These are phyloP conservation scores for Pollenia angustigena DNA, from an alignment of 2,888 invertebrate species.

Conservation along the genomic window DNA sequence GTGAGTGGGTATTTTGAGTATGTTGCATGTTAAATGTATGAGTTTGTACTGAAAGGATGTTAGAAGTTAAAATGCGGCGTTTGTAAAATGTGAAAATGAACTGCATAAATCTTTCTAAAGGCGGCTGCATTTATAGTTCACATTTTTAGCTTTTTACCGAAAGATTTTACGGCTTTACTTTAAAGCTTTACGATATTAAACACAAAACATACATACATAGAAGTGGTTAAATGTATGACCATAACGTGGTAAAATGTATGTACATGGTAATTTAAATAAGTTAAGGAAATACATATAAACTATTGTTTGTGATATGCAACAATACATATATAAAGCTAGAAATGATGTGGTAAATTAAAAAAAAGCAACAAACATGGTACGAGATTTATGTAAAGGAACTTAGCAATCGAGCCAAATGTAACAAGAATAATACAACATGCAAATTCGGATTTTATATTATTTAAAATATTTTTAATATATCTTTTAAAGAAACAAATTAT, in stretches of 20 bases:
- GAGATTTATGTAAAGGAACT: constrained; percentile 10
- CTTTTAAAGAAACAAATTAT: neutral
- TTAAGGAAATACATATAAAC: constrained; percentile 6
- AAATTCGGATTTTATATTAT: neutral
- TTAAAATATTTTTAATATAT: neutral
- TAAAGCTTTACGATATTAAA: constrained; percentile 60
- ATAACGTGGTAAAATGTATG: neutral
- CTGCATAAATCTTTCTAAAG: constrained; percentile 82
- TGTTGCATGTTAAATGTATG: constrained; percentile 23
- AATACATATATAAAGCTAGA: constrained; percentile 6
- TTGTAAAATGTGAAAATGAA: constrained; percentile 82
- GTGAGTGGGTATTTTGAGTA: constrained; percentile 3
- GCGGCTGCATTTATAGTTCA: constrained; percentile 76
- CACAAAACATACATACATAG: neutral
- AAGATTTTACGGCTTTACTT: constrained; percentile 61
- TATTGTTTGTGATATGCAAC: constrained; percentile 21
- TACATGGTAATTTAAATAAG: neutral
- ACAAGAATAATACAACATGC: neutral
- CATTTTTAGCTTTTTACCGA: constrained; percentile 62
- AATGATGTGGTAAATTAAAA: constrained; percentile 15
- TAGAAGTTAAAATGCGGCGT: constrained; percentile 76
- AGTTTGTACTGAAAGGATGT: constrained; percentile 28
- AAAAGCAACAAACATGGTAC: neutral
- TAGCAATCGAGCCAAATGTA: neutral
- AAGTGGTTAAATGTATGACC: neutral